Evolutionary conservation across 2,888 invertebrate genomes (phyloP), one percentile per base, ranked within the genome.

Genomic region (Napeogenes sylphis): DNA sequence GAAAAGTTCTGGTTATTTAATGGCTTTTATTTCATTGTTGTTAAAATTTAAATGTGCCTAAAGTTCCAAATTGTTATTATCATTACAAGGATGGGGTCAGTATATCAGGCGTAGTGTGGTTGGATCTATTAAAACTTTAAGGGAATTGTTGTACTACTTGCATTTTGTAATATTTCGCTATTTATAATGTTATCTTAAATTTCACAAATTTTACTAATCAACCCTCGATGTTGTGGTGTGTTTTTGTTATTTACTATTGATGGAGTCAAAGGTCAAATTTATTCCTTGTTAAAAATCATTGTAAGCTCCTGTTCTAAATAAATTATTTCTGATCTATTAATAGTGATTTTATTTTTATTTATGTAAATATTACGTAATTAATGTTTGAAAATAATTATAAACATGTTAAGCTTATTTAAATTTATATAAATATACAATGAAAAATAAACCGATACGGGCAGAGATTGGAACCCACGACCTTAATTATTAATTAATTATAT

Each of bases 251-350:
- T 21, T 60, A 45, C 76, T 79, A 79, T 81, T 81, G 68, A 77
- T 78, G 79, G 74, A 84, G 76, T 84, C 73, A 84, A 83, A 81
- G 76, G 30, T 75, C 82, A 83, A 77, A 83, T 73, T 77, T 62
- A 75, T 74, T 76, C 82, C 83, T 85, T 87, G 86, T 87, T 89
- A 67, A 78, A 80, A 75, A 82, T 80, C 83, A 85, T 85, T 87
- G 83, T 89, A 83, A 68, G 63, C 81, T 80, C 79, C 79, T 84
- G 83, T 85, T 80, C 81, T 83, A 75, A 87, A 82, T 87, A 85
- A 87, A 87, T 78, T 80, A 84, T 87, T 83, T 84, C 74, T 75
- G 66, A 65, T 70, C 66, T 73, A 67, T 72, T 65, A 66, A 56
- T 30, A 62, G 33, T 55, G 46, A 62, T 56, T 4, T 68, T 69